A percentile compares a stretch with the other conserved stretches of the same genome.
Evolutionary conservation across 2,888 invertebrate genomes (phyloP).

Genomic region (Pharmacophagus antenor): DNA sequence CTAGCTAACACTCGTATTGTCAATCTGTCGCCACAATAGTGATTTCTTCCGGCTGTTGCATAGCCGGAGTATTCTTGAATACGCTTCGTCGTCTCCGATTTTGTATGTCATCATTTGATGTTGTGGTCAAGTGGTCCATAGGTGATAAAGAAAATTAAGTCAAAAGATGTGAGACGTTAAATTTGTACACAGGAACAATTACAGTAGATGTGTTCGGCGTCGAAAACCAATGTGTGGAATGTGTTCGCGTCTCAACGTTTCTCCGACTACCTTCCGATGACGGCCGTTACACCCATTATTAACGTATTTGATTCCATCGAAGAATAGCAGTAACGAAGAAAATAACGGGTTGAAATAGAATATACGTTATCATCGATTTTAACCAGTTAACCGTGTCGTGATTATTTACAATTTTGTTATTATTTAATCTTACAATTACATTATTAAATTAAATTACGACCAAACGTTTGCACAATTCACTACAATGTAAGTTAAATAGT

Average conservation of each 20-base stretch:
- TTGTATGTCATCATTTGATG: neutral
- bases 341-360: neutral
- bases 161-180: neutral
- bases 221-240: neutral
- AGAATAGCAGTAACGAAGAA: neutral
- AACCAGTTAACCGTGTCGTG: too few species aligned
- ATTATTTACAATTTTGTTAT: too few species aligned
- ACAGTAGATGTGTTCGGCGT: neutral
- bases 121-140: neutral
- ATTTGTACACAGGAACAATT: slow-evolving; percentile 1
- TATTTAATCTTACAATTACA: too few species aligned
- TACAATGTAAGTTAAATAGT: too few species aligned
- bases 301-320: too few species aligned
- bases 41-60: too few species aligned
- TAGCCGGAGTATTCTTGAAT: too few species aligned
- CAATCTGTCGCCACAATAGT: too few species aligned
- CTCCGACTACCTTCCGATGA: neutral
- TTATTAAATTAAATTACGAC: too few species aligned
- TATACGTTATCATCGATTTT: neutral
- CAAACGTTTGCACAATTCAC: too few species aligned
- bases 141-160: neutral
- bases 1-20: too few species aligned
- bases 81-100: neutral
- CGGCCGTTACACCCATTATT: neutral
- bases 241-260: neutral